Base-by-base conservation (phyloP, 2,113 vertebrate species). In the Phoxinus phoxinus region DNA sequence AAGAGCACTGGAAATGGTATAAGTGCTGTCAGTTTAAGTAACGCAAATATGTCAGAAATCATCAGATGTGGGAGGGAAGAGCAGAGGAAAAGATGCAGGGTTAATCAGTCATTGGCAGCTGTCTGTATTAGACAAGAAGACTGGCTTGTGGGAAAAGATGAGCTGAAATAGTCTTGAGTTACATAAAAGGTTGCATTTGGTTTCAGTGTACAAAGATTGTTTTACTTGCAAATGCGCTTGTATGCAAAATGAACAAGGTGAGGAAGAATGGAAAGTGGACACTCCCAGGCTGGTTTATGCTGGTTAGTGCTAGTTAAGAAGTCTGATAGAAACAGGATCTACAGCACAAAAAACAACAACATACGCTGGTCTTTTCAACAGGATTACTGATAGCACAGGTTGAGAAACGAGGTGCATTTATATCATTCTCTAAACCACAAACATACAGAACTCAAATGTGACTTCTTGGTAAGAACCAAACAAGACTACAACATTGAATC, bases 181-280 rank as follows among this genome's bases (percentile, higher is more conserved):
- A 63, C 59, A 69, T 63, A 46, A 81, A 79, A 80, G 83, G 44
- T 27, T 78, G 77, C 27, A 80, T 87, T 87, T 86, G 75, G 81
- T 90, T 87, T 84, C 82, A 84, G 89, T 83, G 91, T 86, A 82
- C 7, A 89, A 87, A 46, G 44, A 3, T 4, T 25, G 30, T 48
- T 90, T 88, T 93, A 94, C 93, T 92, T 85, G 94, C 91, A 92
- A 93, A 95, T 92, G 85, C 63, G 76, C 84, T 81, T 87, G 88
- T 90, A 77, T 91, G 92, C 90, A 91, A 91, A 89, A 71, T 11
- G 13, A 23, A 72, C 25, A 21, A 65, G n/a, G 61, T 82, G 77
- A 67, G 75, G 41, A 9, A 63, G 65, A 30, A 81, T 19, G 35
- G 67, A 81, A 67, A 58, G 58, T 72, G 81, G 13, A 78, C 79